Base-by-base conservation (phyloP, 2,113 vertebrate genomes). In the Anarrhichthys ocellatus region DNA sequence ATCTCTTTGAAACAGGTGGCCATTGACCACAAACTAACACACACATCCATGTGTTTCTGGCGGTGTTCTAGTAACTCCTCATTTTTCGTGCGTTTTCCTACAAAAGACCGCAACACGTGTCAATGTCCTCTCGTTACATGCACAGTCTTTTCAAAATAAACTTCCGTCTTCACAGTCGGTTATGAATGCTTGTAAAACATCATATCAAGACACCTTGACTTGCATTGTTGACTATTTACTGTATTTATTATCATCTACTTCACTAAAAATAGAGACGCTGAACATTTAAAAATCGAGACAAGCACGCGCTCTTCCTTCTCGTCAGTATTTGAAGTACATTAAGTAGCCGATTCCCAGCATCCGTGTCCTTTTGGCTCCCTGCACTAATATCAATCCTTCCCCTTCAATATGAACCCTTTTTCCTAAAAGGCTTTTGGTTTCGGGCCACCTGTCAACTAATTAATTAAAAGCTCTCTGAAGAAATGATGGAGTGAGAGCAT, bases 391-490 rank as follows among this genome's bases (percentile, higher is more conserved):
- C 86, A 78, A 72, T 86, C 75, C 78, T 4, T 71, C 70, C 56
- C 54, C 71, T 91, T 83, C 87, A 91, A 80, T 90, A 88, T 80
- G 76, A 63, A 22, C 27, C 62, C 62, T 86, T 91, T 92, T 90
- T 91, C 76, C 85, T 85, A 78, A 92, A 90, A 92, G 91, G 81
- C 73, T 94, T 91, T 92, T 93, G 88, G 88, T 93, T 92, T 92
- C 81, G 81, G 81, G 89, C 88, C 87, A 93, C 92, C 91, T 93
- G 93, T 91, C 88, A 86, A 75, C 84, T 78, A 90, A 94, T 94
- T 92, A 89, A 94, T 95, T 95, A 94, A 86, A 61, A 88, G 81
- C 85, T 78, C 81, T 83, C 81, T 81, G 84, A 92, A 93, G 91
- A 90, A 92, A 89, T 93, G 87, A 93, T 86, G 88, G 84, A 91